phyloP scores from a whole-genome alignment of 2,797 vertebrate genomes.

The Alectoris magna region DNA sequence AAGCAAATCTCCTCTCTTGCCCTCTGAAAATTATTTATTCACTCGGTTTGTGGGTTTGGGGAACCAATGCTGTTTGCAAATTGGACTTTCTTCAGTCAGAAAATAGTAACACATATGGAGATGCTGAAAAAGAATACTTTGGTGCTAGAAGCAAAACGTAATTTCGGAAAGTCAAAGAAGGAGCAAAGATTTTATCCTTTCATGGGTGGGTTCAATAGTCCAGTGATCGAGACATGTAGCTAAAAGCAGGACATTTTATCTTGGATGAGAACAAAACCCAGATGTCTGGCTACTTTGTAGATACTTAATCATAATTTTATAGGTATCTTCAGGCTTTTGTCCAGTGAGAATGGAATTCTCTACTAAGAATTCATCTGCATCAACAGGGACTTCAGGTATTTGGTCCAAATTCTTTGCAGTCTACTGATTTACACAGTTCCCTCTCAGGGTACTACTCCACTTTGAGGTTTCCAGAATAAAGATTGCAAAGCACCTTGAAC shows the following conservation, averaged over 20 bases:
- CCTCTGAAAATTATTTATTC: conserved; percentile 28
- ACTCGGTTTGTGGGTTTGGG: conserved; percentile 16
- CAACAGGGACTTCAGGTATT: neutral
- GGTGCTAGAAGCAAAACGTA: neutral
- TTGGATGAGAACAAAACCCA: neutral
- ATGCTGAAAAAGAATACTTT: conserved; percentile 17
- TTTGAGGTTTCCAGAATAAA: neutral
- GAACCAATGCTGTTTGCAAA: neutral
- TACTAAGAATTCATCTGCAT: neutral
- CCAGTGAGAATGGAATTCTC: neutral
- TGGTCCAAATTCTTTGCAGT: neutral
- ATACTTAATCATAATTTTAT: neutral
- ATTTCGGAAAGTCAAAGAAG: neutral
- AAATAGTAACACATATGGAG: conserved; percentile 35
- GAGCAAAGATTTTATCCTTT: neutral
- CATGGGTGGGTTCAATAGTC: neutral
- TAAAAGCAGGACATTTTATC: neutral
- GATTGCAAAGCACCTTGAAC: neutral
- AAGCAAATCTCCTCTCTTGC: neutral
- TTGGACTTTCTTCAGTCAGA: conserved; percentile 28
- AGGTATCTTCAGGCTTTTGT: neutral
- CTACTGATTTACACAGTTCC: neutral
- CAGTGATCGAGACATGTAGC: neutral
- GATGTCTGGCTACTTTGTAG: neutral
- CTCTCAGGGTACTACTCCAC: neutral